phyloP scores from a whole-genome alignment of 2,797 vertebrate genomes.

The Rousettus madagascariensis region DNA sequence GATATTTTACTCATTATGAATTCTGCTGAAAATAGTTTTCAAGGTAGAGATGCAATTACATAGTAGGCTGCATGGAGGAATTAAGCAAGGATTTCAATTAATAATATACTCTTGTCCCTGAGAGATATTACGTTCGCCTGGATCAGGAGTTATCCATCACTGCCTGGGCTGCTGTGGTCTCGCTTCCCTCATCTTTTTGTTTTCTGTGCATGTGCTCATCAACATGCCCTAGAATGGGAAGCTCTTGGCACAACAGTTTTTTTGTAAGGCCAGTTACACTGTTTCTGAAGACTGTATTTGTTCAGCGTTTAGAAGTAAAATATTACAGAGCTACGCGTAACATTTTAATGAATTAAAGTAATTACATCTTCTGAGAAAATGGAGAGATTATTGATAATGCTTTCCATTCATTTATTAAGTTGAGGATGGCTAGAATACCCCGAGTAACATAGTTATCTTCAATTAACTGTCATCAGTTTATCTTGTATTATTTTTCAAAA shows the following conservation, averaged over 20 bases:
- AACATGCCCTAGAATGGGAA: neutral
- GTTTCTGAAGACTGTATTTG: slow-evolving; percentile 45
- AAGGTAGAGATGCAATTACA: slow-evolving; percentile 74
- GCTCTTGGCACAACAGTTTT: slow-evolving; percentile 54
- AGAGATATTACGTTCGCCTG: slow-evolving; percentile 57
- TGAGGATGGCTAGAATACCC: slow-evolving; percentile 65
- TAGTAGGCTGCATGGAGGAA: slow-evolving; percentile 58
- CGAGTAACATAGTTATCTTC: slow-evolving; percentile 56
- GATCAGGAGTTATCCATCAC: slow-evolving; percentile 67
- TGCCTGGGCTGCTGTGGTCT: neutral
- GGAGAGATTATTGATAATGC: neutral
- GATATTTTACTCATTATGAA: slow-evolving; percentile 60
- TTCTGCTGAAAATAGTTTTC: slow-evolving; percentile 74
- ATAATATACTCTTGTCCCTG: slow-evolving; percentile 76
- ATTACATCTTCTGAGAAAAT: slow-evolving; percentile 44
- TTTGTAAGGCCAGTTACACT: slow-evolving; percentile 60
- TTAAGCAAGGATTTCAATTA: slow-evolving; percentile 77
- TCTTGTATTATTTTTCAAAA: slow-evolving; percentile 56
- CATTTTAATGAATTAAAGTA: slow-evolving; percentile 75
- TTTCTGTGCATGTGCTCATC: neutral
- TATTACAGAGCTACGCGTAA: slow-evolving; percentile 48
- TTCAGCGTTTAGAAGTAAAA: slow-evolving; percentile 53
- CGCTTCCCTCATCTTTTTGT: neutral
- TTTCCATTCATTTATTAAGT: neutral
- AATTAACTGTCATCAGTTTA: slow-evolving; percentile 63